Evolutionary conservation across 2,888 invertebrate species (phyloP).

Genomic region (Pristionchus mayeri): DNA sequence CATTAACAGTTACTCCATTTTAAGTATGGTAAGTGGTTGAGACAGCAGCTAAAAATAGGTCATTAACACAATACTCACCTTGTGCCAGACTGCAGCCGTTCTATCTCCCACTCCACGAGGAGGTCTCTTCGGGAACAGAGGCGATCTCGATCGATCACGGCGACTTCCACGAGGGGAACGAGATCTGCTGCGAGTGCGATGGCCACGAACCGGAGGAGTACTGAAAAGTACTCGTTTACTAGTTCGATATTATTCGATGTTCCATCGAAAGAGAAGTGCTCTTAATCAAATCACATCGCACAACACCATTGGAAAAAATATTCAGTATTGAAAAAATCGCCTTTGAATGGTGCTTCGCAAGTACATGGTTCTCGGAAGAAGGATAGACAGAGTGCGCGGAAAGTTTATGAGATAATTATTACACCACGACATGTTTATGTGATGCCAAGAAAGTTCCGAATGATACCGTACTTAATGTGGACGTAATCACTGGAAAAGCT

Average conservation of each 20-base stretch:
- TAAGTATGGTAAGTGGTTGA: too few species aligned
- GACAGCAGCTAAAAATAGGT: too few species aligned
- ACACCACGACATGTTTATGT: too few species aligned
- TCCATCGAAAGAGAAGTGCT: not conserved
- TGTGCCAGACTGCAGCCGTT: slow-evolving; percentile 41
- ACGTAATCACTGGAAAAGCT: not conserved
- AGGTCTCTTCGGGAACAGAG: slow-evolving; percentile 41
- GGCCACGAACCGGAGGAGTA: slow-evolving; percentile 31
- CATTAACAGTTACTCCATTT: not conserved
- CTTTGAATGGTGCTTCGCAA: slow-evolving; percentile 3
- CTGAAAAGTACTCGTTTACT: slow-evolving; percentile 45
- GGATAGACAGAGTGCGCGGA: not conserved
- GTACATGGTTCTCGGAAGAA: not conserved
- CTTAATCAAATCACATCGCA: not conserved
- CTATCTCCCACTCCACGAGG: slow-evolving; percentile 39
- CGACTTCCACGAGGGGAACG: slow-evolving; percentile 52
- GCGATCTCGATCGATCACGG: slow-evolving; percentile 45
- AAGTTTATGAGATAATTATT: too few species aligned
- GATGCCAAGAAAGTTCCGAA: too few species aligned
- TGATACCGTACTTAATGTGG: slow-evolving; percentile 16
- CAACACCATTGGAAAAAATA: too few species aligned
- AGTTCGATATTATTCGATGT: not conserved
- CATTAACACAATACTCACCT: not conserved
- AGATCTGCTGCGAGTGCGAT: slow-evolving; percentile 54
- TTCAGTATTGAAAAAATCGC: not conserved